Evolutionary conservation across 1,140 invertebrate species (phyloP).

Genomic region (Parasteatoda tepidariorum): DNA sequence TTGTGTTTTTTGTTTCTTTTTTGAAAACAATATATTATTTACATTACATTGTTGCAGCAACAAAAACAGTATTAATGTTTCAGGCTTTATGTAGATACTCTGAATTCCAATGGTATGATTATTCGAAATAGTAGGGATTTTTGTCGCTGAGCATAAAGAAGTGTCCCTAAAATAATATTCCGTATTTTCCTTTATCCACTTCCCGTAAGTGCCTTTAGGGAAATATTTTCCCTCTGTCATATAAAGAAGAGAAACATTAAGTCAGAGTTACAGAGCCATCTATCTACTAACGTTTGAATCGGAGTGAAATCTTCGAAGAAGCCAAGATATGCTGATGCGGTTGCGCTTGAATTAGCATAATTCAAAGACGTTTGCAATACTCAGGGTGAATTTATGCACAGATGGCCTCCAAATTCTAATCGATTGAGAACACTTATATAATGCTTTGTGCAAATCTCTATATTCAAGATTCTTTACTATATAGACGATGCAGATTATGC

Average conservation of each 20-base stretch:
- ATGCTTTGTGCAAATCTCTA: constrained; percentile 2
- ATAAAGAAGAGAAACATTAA: constrained; percentile 35
- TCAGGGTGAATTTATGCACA: constrained; percentile 31
- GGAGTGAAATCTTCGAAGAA: constrained; percentile 29
- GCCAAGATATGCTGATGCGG: constrained; percentile 44
- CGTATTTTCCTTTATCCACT: background rate
- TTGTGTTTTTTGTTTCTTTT: no score
- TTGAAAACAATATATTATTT: no score
- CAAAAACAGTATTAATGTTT: no score
- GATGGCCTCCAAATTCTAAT: constrained; percentile 34
- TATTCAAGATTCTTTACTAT: constrained; percentile 16
- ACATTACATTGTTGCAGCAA: no score
- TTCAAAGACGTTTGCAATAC: constrained; percentile 20
- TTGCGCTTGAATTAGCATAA: constrained; percentile 31
- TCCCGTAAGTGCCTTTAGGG: background rate
- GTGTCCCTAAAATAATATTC: background rate
- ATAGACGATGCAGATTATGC: constrained; percentile 5
- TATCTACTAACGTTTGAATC: constrained; percentile 2
- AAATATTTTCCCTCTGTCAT: background rate
- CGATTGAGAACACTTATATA: constrained; percentile 28
- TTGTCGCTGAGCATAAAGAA: no score
- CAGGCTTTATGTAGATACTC: no score
- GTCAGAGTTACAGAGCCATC: constrained; percentile 4
- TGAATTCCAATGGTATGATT: no score
- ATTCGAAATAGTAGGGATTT: no score